Percentiles rank a stretch among this genome's conserved stretches.
Evolutionary conservation across 2,797 vertebrate species (phyloP).

Genomic region (Perdix hodgsoniae): DNA sequence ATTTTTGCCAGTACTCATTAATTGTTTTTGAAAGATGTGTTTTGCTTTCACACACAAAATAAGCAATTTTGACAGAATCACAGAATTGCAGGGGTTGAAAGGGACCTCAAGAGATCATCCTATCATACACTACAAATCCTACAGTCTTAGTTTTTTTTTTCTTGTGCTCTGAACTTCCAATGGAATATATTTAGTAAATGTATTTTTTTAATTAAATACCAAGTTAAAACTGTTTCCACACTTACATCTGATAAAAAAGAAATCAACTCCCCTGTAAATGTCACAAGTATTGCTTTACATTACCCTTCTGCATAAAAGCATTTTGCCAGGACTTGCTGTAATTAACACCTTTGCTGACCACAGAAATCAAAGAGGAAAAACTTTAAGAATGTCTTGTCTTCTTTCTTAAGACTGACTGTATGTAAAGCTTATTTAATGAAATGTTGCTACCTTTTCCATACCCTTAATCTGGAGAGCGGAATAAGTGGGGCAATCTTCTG

Average conservation of each 20-base stretch:
- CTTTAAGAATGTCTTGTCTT: neutral
- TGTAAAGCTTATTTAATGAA: rapidly evolving
- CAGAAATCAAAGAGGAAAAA: neutral
- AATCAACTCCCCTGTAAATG: neutral
- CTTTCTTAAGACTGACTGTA: neutral
- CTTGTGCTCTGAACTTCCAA: neutral
- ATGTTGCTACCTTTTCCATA: neutral
- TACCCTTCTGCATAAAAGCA: neutral
- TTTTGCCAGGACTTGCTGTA: neutral
- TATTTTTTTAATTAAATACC: neutral
- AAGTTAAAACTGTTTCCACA: neutral
- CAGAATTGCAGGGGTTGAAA: no score
- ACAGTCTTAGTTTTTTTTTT: neutral
- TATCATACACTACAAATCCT: neutral
- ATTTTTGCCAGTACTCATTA: neutral
- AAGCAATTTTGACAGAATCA: neutral
- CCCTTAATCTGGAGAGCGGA: neutral
- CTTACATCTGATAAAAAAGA: neutral
- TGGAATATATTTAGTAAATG: neutral
- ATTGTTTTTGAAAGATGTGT: neutral
- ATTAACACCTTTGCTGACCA: neutral
- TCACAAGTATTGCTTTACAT: neutral
- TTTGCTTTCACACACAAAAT: neutral
- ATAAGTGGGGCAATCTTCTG: neutral
- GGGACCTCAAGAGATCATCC: no score